Conservation (phyloP, 2,888 invertebrate genomes). For the Timandra comae region DNA sequence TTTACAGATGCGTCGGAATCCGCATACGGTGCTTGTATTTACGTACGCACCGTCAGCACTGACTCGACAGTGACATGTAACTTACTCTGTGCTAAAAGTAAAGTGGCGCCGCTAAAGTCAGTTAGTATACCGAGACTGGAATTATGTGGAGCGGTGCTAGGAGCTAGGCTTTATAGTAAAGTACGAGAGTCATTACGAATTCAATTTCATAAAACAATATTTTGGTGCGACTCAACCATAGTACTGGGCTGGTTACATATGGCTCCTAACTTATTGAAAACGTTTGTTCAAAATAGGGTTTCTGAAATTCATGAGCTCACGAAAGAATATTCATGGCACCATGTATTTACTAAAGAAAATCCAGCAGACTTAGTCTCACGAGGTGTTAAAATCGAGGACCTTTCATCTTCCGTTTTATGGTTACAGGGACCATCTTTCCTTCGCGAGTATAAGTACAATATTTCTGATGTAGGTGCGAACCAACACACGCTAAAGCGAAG, state of each 20-base stretch:
- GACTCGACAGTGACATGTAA: too few relatives aligned
- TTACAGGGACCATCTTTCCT: not conserved
- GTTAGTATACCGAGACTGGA: conserved; percentile 3
- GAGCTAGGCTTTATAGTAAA: conserved; percentile 2
- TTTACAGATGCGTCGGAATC: conserved; percentile 5
- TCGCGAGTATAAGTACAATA: not conserved
- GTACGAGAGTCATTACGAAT: not conserved
- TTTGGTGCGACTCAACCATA: conserved; percentile 7
- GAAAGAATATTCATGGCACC: not conserved
- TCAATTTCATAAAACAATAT: not conserved
- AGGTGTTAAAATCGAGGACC: not conserved
- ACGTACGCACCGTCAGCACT: conserved; percentile 3
- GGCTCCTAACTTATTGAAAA: conserved; percentile 3
- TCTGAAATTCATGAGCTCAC: conserved; percentile 4
- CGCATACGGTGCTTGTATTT: conserved; percentile 4
- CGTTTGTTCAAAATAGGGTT: conserved; percentile 6
- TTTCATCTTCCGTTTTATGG: not conserved
- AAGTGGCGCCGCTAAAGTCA: conserved; percentile 3
- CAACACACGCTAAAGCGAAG: too few relatives aligned
- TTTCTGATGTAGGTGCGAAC: not conserved
- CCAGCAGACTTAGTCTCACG: not conserved
- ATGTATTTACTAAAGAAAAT: not conserved
- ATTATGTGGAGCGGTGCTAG: not conserved
- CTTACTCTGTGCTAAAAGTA: not conserved
- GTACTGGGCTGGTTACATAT: conserved; percentile 5